Evolutionary conservation across 2,797 vertebrate species (phyloP), one percentile per base, ranked within the genome.

Genomic region (Diplodus sargus): DNA sequence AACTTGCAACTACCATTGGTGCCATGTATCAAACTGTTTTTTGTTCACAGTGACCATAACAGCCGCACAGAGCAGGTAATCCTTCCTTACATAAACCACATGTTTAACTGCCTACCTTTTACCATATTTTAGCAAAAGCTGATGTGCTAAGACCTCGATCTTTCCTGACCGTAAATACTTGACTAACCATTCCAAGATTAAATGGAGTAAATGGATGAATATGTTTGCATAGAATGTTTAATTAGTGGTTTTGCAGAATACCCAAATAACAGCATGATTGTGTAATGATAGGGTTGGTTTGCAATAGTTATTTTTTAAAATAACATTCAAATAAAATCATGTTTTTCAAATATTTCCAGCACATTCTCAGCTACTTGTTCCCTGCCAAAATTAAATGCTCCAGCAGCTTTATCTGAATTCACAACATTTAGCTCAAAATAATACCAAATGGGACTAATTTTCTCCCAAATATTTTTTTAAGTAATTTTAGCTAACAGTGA

Each of bases 341-440:
- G 23, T 25, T 30, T 39, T 30, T 30, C 11, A 34, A 34, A 25
- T 0, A 43, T 68, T 67, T 52, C 42, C 20, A 71, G 25, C 39
- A 54, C 20, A 30, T 61, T 42, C 49, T 60, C 34, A 30, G 13
- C 5, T 3, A 5, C 18, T 56, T 63, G 18, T 58, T 74, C 60
- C 49, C 34, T 25, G 57, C 4, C 14, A 6, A 34, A 74, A 76
- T 68, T 4, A 78, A 73, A 74, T 43, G 20, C 28, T 45, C 5
- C 39, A 45, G 54, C 49, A 42, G 67, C 58, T 54, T 69, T 52
- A 52, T 74, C 18, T 60, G 9, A 76, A 76, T 85, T 78, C 53
- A 70, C 25, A 70, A 59, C 14, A 51, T 74, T 88, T 64, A 77
- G 47, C 58, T 75, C 34, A 49, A 79, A 79, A 84, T 84, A 78